These are phyloP conservation scores for Aphyosemion australe DNA, from an alignment of 2,113 vertebrate species.

Conservation along the genomic window DNA sequence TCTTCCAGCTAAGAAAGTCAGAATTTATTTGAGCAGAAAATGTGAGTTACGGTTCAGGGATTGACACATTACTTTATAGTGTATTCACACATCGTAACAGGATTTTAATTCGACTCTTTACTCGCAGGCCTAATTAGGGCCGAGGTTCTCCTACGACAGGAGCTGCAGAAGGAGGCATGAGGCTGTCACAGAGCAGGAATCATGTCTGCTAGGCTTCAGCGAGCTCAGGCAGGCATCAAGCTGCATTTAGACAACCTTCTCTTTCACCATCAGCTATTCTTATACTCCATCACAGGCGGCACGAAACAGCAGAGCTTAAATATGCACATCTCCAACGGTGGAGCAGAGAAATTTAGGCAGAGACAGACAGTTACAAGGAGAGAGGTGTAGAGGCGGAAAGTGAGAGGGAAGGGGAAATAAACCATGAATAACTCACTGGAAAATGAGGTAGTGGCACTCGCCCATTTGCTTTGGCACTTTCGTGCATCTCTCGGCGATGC, in stretches of 20 bases:
- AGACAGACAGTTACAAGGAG: constrained; percentile 55
- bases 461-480: constrained; percentile 97
- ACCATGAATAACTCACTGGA: constrained; percentile 88
- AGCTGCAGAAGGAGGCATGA: constrained; percentile 65
- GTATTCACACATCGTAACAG: constrained; percentile 54
- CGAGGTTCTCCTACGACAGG: constrained; percentile 45
- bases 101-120: constrained; percentile 68
- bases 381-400: constrained; percentile 60
- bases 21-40: constrained; percentile 34
- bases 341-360: constrained; percentile 49
- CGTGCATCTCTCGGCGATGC: constrained; percentile 96
- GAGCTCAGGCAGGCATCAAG: constrained; percentile 68
- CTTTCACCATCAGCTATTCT: constrained; percentile 76
- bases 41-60: constrained; percentile 28
- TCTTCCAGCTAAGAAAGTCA: neutral
- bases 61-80: constrained; percentile 35
- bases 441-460: constrained; percentile 97
- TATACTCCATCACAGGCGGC: constrained; percentile 76
- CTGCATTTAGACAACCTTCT: constrained; percentile 75
- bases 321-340: constrained; percentile 74
- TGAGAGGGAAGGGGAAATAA: constrained; percentile 39
- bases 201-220: constrained; percentile 70
- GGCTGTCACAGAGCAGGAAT: constrained; percentile 71
- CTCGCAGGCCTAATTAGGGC: constrained; percentile 73
- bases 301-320: constrained; percentile 71